These are phyloP conservation scores for Drosophila antonietae DNA, from an alignment of 2,888 invertebrate species.

Conservation along the genomic window DNA sequence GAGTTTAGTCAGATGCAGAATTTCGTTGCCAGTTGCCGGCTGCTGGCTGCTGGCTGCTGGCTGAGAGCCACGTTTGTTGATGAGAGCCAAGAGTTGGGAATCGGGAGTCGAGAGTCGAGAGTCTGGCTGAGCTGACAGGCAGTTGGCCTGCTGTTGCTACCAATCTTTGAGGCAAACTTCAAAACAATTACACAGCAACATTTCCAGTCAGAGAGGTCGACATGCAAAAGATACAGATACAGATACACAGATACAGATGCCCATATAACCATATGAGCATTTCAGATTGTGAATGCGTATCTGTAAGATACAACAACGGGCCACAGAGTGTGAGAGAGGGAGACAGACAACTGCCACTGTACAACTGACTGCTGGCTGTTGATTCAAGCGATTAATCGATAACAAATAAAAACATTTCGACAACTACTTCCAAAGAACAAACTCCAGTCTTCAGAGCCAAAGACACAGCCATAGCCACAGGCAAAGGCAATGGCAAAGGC, in stretches of 20 bases:
- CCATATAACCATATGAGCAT: neutral
- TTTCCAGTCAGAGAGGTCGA: slow-evolving; percentile 50
- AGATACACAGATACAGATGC: slow-evolving; percentile 17
- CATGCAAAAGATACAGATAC: slow-evolving; percentile 54
- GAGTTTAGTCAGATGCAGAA: slow-evolving; percentile 31
- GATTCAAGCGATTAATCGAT: slow-evolving; percentile 79
- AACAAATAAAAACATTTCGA: slow-evolving; percentile 80
- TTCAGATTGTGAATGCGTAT: slow-evolving; percentile 25
- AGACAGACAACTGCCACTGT: slow-evolving; percentile 56
- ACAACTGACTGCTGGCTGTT: slow-evolving; percentile 58
- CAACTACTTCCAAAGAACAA: slow-evolving; percentile 76
- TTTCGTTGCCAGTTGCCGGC: neutral
- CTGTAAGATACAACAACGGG: slow-evolving; percentile 29
- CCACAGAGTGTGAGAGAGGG: neutral
- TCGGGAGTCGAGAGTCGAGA: slow-evolving; percentile 10
- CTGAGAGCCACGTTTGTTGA: slow-evolving; percentile 8
- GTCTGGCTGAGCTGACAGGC: slow-evolving; percentile 63
- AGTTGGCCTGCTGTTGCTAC: slow-evolving; percentile 72
- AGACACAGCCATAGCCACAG: slow-evolving; percentile 7
- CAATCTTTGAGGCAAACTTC: slow-evolving; percentile 75
- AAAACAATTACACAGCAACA: slow-evolving; percentile 80
- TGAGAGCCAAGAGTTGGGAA: slow-evolving; percentile 1
- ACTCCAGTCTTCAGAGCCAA: slow-evolving; percentile 22
- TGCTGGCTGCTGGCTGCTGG: slow-evolving; percentile 5
- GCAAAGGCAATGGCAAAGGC: neutral